Base-by-base conservation (phyloP, 2,797 vertebrate genomes). In the Ataeniobius toweri region DNA sequence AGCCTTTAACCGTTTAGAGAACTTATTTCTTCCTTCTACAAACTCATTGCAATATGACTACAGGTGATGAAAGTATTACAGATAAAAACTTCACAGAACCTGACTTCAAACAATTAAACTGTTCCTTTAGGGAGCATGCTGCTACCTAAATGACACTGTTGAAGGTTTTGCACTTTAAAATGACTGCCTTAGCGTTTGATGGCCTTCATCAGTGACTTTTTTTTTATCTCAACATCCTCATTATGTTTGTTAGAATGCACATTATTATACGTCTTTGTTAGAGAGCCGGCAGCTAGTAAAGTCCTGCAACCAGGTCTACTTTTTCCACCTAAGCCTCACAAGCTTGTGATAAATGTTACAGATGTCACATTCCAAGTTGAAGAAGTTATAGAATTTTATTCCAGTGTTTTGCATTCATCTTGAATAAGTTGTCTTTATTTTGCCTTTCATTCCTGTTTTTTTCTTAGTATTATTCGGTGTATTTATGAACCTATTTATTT, bases 401-500 rank as follows among this genome's bases (percentile, higher is more conserved):
- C 56, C 59, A 65, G 12, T 77, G 48, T 79, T 81, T 79, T 83
- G 80, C 59, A 76, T 80, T 79, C 22, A 12, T 24, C 0, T 2
- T 69, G n/a, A 10, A 73, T 31, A n/a, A 65, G n/a, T 58, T 16
- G 5, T 69, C 26, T 51, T 10, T 74, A 22, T 28, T 6, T 76
- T 12, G 10, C 78, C 46, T 75, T 59, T 16, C 65, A 24, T 36
- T 4, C 26, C 36, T 0, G 0, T 24, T 51, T 1, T n/a, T 65
- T 50, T 41, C 74, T 73, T 3, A 14, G 3, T 79, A 50, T 80
- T 59, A 74, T 67, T 87, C 0, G 3, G 53, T 44, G 14, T 89
- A 86, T 87, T 89, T 89, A 88, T 88, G 65, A 73, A 82, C 8
- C 55, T 84, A 79, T 85, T 88, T 90, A 86, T 89, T 83, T 86